phyloP scores from a whole-genome alignment of 2,113 vertebrate species.

The Callaeas wilsoni region DNA sequence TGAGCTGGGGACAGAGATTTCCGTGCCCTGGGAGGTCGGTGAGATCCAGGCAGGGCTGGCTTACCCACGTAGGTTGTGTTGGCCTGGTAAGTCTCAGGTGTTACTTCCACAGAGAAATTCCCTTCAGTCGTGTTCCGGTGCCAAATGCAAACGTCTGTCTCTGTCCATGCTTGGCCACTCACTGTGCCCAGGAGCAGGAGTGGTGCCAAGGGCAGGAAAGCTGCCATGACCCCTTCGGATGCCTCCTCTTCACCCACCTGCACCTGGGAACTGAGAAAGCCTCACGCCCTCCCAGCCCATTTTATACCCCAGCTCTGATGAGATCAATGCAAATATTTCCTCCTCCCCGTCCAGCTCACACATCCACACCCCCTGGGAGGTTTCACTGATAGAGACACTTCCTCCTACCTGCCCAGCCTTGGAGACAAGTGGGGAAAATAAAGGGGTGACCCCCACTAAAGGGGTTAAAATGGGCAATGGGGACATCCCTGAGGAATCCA shows the following conservation, averaged over 20 bases:
- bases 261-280: neutral
- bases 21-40: neutral
- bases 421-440: neutral
- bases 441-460: neutral
- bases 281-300: neutral
- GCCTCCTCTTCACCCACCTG: neutral
- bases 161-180: neutral
- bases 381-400: neutral
- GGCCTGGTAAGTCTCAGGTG: accelerated
- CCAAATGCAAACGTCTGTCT: accelerated
- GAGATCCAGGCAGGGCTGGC: neutral
- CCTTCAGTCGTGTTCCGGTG: accelerated
- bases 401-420: neutral
- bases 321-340: conserved; percentile 10
- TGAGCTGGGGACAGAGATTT: neutral
- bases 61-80: conserved; percentile 42
- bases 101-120: neutral
- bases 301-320: neutral
- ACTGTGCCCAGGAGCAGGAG: conserved; percentile 1
- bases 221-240: neutral
- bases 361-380: conserved; percentile 25
- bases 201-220: neutral
- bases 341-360: neutral
- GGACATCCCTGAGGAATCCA: neutral
- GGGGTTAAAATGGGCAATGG: neutral